These are phyloP conservation scores for Oxyruncus cristatus DNA, from an alignment of 2,113 vertebrate species.

Conservation along the genomic window DNA sequence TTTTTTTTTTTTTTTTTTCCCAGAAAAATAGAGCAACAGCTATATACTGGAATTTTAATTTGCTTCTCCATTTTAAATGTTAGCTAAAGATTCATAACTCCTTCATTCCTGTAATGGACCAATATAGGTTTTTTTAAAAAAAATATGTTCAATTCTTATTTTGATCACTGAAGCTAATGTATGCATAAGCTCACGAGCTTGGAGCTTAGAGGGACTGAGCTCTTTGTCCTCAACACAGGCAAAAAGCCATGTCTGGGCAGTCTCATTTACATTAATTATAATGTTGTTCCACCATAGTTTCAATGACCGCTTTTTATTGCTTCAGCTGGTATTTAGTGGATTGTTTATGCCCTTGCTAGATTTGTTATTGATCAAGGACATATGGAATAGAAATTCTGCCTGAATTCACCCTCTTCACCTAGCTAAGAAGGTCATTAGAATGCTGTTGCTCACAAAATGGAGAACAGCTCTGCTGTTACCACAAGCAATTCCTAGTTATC, in stretches of 20 bases:
- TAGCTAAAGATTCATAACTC: neutral
- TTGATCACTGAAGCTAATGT: neutral
- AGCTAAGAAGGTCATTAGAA: neutral
- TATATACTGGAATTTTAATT: neutral
- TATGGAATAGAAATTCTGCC: neutral
- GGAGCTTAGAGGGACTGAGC: neutral
- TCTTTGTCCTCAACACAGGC: neutral
- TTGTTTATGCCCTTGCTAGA: neutral
- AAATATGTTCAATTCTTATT: neutral
- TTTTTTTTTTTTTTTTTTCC: neutral
- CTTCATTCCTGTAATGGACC: neutral
- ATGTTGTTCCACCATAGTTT: neutral
- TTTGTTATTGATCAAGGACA: slow-evolving; percentile 1
- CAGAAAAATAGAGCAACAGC: neutral
- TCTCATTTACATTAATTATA: slow-evolving; percentile 3
- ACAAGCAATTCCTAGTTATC: neutral
- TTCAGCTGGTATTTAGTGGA: neutral
- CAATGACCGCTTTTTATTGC: neutral
- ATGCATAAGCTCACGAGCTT: neutral
- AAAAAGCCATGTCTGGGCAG: neutral
- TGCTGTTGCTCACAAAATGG: neutral
- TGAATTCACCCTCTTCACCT: neutral
- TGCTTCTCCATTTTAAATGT: neutral
- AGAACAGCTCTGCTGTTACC: neutral
- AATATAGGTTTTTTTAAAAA: neutral